Percentiles rank a stretch among this genome's conserved stretches.
Conservation (phyloP, 1,140 invertebrate species). For the Cataglyphis hispanica region DNA sequence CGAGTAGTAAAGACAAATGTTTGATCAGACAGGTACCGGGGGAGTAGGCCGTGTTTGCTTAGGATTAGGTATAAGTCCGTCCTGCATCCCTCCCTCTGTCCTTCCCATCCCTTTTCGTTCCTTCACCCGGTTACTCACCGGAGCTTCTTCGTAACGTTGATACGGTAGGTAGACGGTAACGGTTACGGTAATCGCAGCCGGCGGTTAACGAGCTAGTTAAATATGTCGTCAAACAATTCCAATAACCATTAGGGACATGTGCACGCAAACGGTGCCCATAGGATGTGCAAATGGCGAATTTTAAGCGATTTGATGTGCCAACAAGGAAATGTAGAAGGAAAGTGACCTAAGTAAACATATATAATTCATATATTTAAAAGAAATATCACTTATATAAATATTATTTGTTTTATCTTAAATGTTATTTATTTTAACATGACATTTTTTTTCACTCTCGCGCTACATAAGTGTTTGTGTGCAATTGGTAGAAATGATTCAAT, state of each 20-base stretch:
- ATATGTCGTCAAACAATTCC: conserved; percentile 34
- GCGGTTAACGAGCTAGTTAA: conserved; percentile 62
- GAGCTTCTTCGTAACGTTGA: conserved; percentile 25
- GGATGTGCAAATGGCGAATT: conserved; percentile 23
- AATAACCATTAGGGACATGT: conserved; percentile 6
- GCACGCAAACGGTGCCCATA: background rate
- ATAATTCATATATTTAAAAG: too few relatives aligned
- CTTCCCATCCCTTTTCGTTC: background rate
- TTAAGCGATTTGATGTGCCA: background rate
- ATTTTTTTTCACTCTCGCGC: background rate
- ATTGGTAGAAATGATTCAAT: background rate
- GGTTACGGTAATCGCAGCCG: conserved; percentile 56
- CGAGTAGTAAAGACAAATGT: conserved; percentile 83
- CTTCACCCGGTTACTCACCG: background rate
- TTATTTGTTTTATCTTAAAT: too few relatives aligned
- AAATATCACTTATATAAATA: too few relatives aligned
- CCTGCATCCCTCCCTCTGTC: background rate
- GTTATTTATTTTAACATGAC: background rate
- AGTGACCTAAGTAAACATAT: too few relatives aligned
- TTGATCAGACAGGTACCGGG: conserved; percentile 77
- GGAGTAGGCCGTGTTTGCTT: conserved; percentile 75
- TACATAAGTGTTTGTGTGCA: background rate
- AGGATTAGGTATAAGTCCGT: conserved; percentile 77
- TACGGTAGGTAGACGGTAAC: conserved; percentile 1
- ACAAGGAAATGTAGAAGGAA: background rate